Base-by-base conservation (phyloP, 2,113 vertebrate species). In the Rousettus leschenaultii region DNA sequence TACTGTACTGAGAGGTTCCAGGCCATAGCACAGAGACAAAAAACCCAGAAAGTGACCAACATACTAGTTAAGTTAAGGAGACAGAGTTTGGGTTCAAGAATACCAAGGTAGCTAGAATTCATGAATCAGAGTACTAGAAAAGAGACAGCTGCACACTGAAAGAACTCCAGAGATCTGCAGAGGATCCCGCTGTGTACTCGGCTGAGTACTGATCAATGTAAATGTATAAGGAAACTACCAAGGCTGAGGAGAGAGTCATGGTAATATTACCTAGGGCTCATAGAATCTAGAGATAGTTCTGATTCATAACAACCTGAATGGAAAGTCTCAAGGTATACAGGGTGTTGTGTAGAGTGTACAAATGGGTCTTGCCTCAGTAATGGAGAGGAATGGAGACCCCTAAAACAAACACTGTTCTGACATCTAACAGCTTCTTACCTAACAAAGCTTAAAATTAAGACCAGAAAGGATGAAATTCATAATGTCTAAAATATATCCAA, bases 371-470 rank as follows among this genome's bases (percentile, higher is more conserved):
- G 63, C n/a, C 40, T 94, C 51, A 48, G 21, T 7, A 88, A 18
- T 43, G 11, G 21, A 65, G 19, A 63, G 73, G 35, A 26, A 28
- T 51, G 53, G 51, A 51, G 15, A 55, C 22, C 12, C 53, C 53
- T 61, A 43, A 45, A 91, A 55, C 13, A 91, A 83, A 83, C 59
- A 57, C 38, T 53, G 2, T 28, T 70, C 73, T 86, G 14, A 16
- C 63, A 51, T 6, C 33, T 68, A 53, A 71, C 63, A 85, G 28
- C 15, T 79, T 80, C 16, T 65, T 38, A 45, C 5, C 11, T 43
- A 71, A 79, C n/a, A 86, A 95, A 86, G 38, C 28, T 90, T 86
- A 63, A 95, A 73, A 80, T 86, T 26, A 38, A 91, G 48, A 71
- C 9, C 22, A 65, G 43, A 71, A 86, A 71, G 35, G 11, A 53